These are phyloP conservation scores for Drusus annulatus DNA, from an alignment of 1,140 invertebrate genomes.

Conservation along the genomic window DNA sequence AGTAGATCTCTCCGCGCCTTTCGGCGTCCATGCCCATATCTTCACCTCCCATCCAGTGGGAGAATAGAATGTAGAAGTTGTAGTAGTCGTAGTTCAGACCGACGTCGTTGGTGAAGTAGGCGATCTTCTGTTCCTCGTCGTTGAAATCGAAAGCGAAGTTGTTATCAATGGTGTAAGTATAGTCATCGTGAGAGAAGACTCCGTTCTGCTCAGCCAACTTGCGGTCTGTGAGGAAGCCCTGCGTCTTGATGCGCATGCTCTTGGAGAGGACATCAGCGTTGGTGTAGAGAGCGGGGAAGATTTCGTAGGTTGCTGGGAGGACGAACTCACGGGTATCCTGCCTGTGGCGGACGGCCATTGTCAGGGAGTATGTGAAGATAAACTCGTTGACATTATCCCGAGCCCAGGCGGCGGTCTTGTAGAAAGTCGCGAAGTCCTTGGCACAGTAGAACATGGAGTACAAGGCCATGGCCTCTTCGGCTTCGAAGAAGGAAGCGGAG, in stretches of 20 bases:
- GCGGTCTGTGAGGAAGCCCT: conserved; percentile 61
- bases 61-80: conserved; percentile 77
- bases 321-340: conserved; percentile 72
- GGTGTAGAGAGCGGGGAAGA: conserved; percentile 76
- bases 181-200: conserved; percentile 65
- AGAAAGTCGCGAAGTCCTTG: conserved; percentile 77
- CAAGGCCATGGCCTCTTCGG: conserved; percentile 70
- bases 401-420: conserved; percentile 74
- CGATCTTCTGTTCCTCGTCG: conserved; percentile 75
- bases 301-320: conserved; percentile 75
- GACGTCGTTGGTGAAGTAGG: conserved; percentile 83
- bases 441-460: conserved; percentile 75
- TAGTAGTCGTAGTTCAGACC: conserved; percentile 80
- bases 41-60: conserved; percentile 75
- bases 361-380: conserved; percentile 74
- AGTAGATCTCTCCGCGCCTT: conserved; percentile 77
- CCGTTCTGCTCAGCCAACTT: conserved; percentile 63
- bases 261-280: conserved; percentile 61
- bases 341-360: conserved; percentile 73
- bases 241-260: conserved; percentile 72
- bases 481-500: conserved; percentile 70
- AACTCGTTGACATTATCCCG: conserved; percentile 74
- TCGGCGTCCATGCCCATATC: conserved; percentile 52
- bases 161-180: conserved; percentile 65
- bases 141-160: conserved; percentile 71